phyloP scores from a whole-genome alignment of 1,140 invertebrate genomes.

The Carposina sasakii region DNA sequence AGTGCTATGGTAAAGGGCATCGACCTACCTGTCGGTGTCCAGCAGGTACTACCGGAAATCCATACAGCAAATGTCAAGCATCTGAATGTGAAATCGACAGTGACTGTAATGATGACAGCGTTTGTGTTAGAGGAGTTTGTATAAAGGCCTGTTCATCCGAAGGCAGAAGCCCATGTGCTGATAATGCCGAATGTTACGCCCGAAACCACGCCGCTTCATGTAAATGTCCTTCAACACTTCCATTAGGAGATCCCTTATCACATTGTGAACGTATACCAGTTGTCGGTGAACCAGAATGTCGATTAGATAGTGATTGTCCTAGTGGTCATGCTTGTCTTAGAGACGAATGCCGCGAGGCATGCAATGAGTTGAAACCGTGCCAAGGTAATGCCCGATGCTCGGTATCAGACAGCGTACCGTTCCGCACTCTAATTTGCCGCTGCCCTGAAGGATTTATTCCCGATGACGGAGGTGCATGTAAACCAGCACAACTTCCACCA shows the following conservation, averaged over 20 bases:
- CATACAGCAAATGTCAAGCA: slow-evolving; percentile 83
- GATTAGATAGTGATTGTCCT: slow-evolving; percentile 84
- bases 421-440: slow-evolving; percentile 88
- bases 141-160: slow-evolving; percentile 81
- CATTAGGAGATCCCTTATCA: slow-evolving; percentile 83
- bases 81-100: slow-evolving; percentile 84
- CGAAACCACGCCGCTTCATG: slow-evolving; percentile 84
- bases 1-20: slow-evolving; percentile 86
- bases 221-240: slow-evolving; percentile 82
- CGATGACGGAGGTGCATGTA: slow-evolving; percentile 83
- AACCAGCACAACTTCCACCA: slow-evolving; percentile 78
- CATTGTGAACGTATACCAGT: slow-evolving; percentile 77
- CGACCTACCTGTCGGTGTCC: slow-evolving; percentile 84
- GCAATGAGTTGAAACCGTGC: slow-evolving; percentile 82
- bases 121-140: slow-evolving; percentile 82
- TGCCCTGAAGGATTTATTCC: slow-evolving; percentile 88
- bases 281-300: slow-evolving; percentile 80
- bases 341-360: slow-evolving; percentile 85
- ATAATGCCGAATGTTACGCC: slow-evolving; percentile 85
- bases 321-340: slow-evolving; percentile 86
- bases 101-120: slow-evolving; percentile 81
- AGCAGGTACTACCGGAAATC: slow-evolving; percentile 81
- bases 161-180: slow-evolving; percentile 79
- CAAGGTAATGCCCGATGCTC: slow-evolving; percentile 80
- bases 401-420: slow-evolving; percentile 86